These are phyloP conservation scores for Chrysolophus pictus DNA, from an alignment of 2,797 vertebrate species.

Conservation along the genomic window DNA sequence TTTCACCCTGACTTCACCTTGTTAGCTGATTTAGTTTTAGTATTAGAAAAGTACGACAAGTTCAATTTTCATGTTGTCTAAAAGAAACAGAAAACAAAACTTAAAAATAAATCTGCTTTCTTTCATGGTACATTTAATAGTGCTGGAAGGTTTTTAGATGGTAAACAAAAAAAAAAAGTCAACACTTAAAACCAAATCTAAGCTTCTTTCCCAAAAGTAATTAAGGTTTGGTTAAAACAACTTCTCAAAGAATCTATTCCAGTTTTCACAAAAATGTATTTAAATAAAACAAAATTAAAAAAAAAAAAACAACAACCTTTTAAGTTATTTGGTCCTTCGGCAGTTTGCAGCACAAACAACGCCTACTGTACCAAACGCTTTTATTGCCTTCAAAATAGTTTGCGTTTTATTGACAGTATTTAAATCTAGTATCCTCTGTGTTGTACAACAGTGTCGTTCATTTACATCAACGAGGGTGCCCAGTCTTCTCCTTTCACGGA, in stretches of 20 bases:
- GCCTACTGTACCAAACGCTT: constrained; percentile 85
- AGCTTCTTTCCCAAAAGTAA: constrained; percentile 78
- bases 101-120: constrained; percentile 74
- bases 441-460: constrained; percentile 71
- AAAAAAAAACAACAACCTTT: constrained; percentile 59
- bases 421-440: constrained; percentile 73
- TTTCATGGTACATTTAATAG: constrained; percentile 76
- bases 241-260: constrained; percentile 76
- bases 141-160: constrained; percentile 76
- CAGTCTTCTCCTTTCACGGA: neutral
- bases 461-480: constrained; percentile 72
- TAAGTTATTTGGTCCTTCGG: constrained; percentile 93
- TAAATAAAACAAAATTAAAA: constrained; percentile 44
- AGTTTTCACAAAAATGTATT: constrained; percentile 78
- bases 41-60: constrained; percentile 79
- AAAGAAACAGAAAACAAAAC: constrained; percentile 80
- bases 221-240: constrained; percentile 77
- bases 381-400: constrained; percentile 85
- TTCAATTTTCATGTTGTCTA: constrained; percentile 83
- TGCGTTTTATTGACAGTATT: constrained; percentile 76
- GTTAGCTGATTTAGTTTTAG: constrained; percentile 80
- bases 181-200: constrained; percentile 77
- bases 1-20: constrained; percentile 79
- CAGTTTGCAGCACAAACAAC: constrained; percentile 85
- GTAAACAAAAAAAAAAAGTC: constrained; percentile 47